A percentile compares a stretch with the other conserved stretches of the same genome.
Evolutionary conservation across 1,140 invertebrate species (phyloP).

Genomic region (Philopotamus ludificatus): DNA sequence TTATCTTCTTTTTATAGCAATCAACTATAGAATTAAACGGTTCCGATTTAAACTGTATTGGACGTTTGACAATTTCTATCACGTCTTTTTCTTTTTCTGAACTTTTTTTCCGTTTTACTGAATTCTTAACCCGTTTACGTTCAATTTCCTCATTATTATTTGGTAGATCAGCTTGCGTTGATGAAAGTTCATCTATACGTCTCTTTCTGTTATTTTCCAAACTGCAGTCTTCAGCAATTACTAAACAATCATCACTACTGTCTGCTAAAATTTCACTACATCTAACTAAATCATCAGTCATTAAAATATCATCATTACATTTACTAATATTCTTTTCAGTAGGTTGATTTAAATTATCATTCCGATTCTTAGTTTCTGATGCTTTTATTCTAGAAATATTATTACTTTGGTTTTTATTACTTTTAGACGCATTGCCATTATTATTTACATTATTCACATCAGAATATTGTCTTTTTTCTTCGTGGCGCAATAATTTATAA

Average conservation of each 20-base stretch:
- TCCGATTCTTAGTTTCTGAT: no score
- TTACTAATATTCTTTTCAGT: no score
- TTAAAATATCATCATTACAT: no score
- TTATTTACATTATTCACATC: no score
- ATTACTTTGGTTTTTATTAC: no score
- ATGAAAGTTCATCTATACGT: neutral
- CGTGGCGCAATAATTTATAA: slow-evolving; percentile 52
- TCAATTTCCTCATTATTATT: neutral
- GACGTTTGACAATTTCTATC: slow-evolving; percentile 2
- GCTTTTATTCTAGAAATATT: no score
- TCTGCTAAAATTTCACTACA: neutral
- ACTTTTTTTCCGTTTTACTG: neutral
- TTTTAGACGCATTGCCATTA: no score
- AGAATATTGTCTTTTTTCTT: slow-evolving; percentile 15
- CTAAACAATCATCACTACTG: slow-evolving; percentile 36
- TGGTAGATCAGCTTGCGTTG: neutral
- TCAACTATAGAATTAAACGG: slow-evolving; percentile 37
- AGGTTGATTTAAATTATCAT: no score
- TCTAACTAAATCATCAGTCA: neutral
- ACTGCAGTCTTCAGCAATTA: neutral
- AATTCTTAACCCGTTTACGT: neutral
- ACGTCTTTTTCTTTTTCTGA: neutral
- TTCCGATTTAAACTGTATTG: slow-evolving; percentile 21
- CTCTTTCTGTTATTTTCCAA: neutral
- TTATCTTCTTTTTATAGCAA: slow-evolving; percentile 35